Base-by-base conservation (phyloP, 2,888 invertebrate species). In the Harpagoxenus sublaevis region DNA sequence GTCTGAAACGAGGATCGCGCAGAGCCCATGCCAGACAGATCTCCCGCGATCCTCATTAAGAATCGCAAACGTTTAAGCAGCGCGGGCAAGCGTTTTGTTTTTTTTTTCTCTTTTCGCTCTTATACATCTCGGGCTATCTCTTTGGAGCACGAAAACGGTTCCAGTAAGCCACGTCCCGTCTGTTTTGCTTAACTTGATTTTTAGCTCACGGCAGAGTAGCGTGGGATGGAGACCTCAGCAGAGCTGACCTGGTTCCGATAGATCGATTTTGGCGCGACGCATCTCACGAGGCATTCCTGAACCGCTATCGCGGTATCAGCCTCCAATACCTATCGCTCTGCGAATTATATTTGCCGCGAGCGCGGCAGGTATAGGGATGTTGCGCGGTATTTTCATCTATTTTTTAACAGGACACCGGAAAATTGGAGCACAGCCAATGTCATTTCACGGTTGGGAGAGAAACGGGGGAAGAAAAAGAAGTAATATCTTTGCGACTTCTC, bases 111-210 rank as follows among this genome's bases (percentile, higher is more conserved):
- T 23, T 23, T 23, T 23, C 23, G n/a, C 18, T 31, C 28, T 48
- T 12, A 23, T 15, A 35, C 35, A 3, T 66, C 8, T n/a, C 42
- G 8, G 8, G 18, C n/a, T 15, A 9, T 68, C 28, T 53, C 60
- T 39, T 63, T 48, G 3, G 8, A 35, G 12, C 51, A n/a, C 6
- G 15, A 39, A 51, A 23, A 0, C 15, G 1, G 18, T 35, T 48
- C 35, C 28, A 42, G 53, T 55, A 63, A 78, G 51, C 51, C 31
- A 28, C 57, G 45, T 45, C 23, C 28, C 35, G 39, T 57, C 60
- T 39, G 39, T 81, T 81, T 81, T 81, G 73, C 79, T 81, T 31
- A 79, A 81, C 79, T 81, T 73, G 73, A 73, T 60, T 81, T 81
- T 81, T 81, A 71, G 79, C 15, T 73, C 45, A 60, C 45, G 31